phyloP scores from a whole-genome alignment of 2,113 vertebrate species.

The Sinocyclocheilus anshuiensis region DNA sequence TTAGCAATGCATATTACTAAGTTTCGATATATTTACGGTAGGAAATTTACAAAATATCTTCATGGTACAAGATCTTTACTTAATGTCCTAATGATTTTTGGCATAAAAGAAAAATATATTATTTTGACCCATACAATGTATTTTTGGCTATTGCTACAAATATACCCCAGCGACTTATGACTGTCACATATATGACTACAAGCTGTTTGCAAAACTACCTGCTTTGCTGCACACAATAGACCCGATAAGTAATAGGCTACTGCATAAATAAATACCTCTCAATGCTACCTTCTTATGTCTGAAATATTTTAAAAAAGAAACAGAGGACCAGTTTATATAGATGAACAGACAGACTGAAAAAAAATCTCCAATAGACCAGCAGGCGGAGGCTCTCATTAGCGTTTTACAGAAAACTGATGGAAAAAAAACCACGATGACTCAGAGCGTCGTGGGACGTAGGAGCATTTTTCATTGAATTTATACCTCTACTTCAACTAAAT shows the following conservation, averaged over 20 bases:
- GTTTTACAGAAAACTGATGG: not conserved
- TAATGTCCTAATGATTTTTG: too few relatives aligned
- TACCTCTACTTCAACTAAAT: slow-evolving; percentile 7
- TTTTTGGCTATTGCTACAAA: too few relatives aligned
- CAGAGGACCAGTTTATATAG: not conserved
- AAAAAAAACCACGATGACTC: not conserved
- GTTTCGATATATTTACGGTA: too few relatives aligned
- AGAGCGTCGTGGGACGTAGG: not conserved
- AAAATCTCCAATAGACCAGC: not conserved
- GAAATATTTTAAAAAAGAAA: not conserved
- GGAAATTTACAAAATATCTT: too few relatives aligned
- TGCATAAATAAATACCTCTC: not conserved
- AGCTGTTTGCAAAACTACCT: not conserved
- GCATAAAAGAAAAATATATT: too few relatives aligned
- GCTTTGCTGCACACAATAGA: not conserved
- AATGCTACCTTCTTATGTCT: not conserved
- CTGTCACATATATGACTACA: not conserved
- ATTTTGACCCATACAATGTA: too few relatives aligned
- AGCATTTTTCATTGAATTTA: not conserved
- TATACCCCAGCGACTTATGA: too few relatives aligned
- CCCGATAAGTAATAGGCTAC: not conserved
- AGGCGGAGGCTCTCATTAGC: not conserved
- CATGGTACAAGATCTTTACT: too few relatives aligned
- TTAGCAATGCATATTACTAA: too few relatives aligned
- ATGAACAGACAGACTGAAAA: not conserved